A percentile compares a stretch with the other conserved stretches of the same genome.
phyloP scores from a whole-genome alignment of 1,140 invertebrate genomes.

The Papilio machaon region DNA sequence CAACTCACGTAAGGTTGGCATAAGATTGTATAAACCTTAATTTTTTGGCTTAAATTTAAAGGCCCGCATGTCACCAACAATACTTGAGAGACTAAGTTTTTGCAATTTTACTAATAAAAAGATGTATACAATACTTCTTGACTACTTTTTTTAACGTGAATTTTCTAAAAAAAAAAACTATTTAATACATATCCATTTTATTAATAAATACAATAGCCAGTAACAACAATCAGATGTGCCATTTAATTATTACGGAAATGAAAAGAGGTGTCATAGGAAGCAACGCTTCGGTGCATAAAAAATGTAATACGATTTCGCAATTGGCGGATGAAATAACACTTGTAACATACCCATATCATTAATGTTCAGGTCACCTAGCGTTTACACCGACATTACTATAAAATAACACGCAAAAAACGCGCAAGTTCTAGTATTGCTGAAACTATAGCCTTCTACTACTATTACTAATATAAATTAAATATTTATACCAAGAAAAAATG shows the following conservation, averaged over 20 bases:
- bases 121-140: too few relatives aligned
- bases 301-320: not conserved
- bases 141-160: too few relatives aligned
- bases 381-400: not conserved
- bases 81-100: too few relatives aligned
- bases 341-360: not conserved
- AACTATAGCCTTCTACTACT: not conserved
- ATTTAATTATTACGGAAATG: not conserved
- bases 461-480: not conserved
- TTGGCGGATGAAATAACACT: not conserved
- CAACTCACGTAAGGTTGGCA: too few relatives aligned
- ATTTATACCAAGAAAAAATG: not conserved
- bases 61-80: too few relatives aligned
- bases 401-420: too few relatives aligned
- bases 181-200: not conserved
- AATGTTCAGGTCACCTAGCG: not conserved
- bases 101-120: too few relatives aligned
- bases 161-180: too few relatives aligned
- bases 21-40: too few relatives aligned
- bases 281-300: not conserved
- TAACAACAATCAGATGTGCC: not conserved
- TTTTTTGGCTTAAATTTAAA: too few relatives aligned
- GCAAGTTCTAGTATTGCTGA: too few relatives aligned
- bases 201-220: not conserved
- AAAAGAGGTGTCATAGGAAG: slow-evolving; percentile 6